phyloP scores from a whole-genome alignment of 2,888 invertebrate genomes.

The Aethes cnicana region DNA sequence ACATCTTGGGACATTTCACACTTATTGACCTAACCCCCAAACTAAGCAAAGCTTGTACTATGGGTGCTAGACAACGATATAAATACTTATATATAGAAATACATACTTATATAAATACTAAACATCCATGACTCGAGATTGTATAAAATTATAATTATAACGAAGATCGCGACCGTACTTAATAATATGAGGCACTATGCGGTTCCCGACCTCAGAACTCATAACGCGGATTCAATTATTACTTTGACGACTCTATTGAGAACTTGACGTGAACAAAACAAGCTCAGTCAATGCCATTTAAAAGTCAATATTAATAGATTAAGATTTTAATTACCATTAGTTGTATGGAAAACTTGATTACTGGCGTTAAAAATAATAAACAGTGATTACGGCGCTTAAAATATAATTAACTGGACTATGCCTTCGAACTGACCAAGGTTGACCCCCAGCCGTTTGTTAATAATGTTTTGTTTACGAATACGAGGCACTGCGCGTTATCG shows the following conservation, averaged over 20 bases:
- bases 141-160: no score
- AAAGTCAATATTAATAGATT: slow-evolving; percentile 31
- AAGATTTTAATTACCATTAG: slow-evolving; percentile 28
- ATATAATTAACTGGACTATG: slow-evolving; percentile 18
- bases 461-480: slow-evolving; percentile 19
- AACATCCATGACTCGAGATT: no score
- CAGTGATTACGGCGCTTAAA: slow-evolving; percentile 24
- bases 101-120: no score
- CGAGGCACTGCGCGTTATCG: slow-evolving; percentile 15
- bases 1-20: no score
- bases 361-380: slow-evolving; percentile 25
- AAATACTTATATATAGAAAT: no score
- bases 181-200: slow-evolving; percentile 15
- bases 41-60: no score
- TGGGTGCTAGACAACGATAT: no score
- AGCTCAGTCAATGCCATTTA: slow-evolving; percentile 29
- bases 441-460: slow-evolving; percentile 14
- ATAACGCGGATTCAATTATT: slow-evolving; percentile 23
- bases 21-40: no score
- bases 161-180: no score
- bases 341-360: slow-evolving; percentile 19
- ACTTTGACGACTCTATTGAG: slow-evolving; percentile 20
- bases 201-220: slow-evolving; percentile 9
- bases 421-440: not conserved
- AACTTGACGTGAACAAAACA: slow-evolving; percentile 27